Conservation (phyloP, 2,797 vertebrate genomes). For the Anabas testudineus region DNA sequence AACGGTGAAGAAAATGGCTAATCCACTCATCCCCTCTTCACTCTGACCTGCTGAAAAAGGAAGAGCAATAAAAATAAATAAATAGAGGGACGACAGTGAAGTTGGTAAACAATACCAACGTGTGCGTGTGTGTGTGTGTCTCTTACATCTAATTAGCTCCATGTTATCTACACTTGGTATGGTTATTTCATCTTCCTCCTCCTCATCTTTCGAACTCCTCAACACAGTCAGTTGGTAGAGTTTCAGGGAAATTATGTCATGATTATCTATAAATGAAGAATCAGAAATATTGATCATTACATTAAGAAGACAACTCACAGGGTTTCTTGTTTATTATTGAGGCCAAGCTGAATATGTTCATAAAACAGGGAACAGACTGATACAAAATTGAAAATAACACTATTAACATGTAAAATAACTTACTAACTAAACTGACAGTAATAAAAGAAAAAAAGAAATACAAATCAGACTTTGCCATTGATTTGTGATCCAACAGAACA, state of each 20-base stretch:
- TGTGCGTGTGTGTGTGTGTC: background rate
- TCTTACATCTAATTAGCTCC: constrained; percentile 86
- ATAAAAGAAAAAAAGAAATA: too few species aligned
- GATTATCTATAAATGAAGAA: constrained; percentile 87
- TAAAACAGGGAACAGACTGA: too few species aligned
- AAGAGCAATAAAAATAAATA: background rate
- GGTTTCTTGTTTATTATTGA: too few species aligned
- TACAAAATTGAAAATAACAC: too few species aligned
- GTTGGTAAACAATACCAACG: background rate
- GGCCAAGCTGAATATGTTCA: too few species aligned
- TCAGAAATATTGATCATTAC: background rate
- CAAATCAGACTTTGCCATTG: too few species aligned
- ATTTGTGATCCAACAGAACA: too few species aligned
- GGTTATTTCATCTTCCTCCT: constrained; percentile 90
- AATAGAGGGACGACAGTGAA: background rate
- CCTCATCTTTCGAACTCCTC: constrained; percentile 84
- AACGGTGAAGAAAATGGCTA: constrained; percentile 91
- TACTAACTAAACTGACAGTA: too few species aligned
- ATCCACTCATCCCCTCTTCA: constrained; percentile 87
- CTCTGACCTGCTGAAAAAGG: constrained; percentile 76
- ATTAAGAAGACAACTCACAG: background rate
- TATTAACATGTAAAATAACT: too few species aligned
- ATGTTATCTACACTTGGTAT: constrained; percentile 94
- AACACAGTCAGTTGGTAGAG: constrained; percentile 94
- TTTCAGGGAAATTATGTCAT: constrained; percentile 95